Evolutionary conservation across 2,113 vertebrate genomes (phyloP), one percentile per base, ranked within the genome.

Genomic region (Carlito syrichta): DNA sequence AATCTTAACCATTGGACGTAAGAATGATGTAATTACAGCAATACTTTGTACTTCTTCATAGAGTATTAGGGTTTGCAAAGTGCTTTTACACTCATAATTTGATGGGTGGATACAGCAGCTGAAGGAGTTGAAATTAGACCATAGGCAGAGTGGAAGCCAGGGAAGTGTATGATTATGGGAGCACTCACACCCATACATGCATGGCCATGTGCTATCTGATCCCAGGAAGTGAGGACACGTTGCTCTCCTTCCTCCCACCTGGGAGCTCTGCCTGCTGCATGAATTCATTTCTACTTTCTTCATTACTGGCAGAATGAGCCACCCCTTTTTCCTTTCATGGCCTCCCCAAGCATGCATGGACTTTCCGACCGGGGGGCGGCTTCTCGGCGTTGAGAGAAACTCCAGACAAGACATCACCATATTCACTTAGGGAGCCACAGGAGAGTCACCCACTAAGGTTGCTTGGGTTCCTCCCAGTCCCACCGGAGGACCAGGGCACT

Each of bases 1-100:
- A 89, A 43, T 40, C 76, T 48, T 89, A 76, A n/a, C 63, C 43
- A 14, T 7, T n/a, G 38, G 81, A 54, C 23, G 68, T 6, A n/a
- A 82, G 32, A 68, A 71, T 83, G 74, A 83, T 77, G n/a, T 74
- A 35, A 92, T 94, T 68, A 73, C 0, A 86, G 91, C 63, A 60
- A 54, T 35, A 45, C 60, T 60, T 93, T 69, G 66, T 25, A 79
- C 71, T 95, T 96, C 82, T 93, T 74, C 69, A 4, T 38, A 87
- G 81, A 45, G 77, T 62, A 48, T 90, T 66, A 88, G 76, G 25
- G 23, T 93, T 96, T 81, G 92, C 93, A 74, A 91, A 84, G 62
- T 40, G 66, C 78, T 83, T 66, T 66, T 38, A 84, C 20, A 79
- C 88, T 91, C 78, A 11, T 83, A 79, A 91, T 95, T 94, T 95